Conservation (phyloP, 1,140 invertebrate genomes). For the Neodiprion virginianus region DNA sequence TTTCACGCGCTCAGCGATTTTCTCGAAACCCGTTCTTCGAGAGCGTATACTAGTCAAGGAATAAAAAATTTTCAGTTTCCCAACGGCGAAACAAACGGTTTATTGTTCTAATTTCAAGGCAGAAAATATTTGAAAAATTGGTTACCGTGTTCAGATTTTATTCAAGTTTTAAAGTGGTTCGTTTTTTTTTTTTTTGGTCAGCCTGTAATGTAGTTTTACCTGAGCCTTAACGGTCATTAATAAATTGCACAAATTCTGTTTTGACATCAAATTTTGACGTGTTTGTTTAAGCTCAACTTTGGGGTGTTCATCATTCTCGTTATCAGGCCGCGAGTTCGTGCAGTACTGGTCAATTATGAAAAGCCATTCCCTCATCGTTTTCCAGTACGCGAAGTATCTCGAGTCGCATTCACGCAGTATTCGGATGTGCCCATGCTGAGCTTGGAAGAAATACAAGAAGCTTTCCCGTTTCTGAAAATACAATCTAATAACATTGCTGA, state of each 20-base stretch:
- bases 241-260: neutral
- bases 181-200: too few relatives aligned
- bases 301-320: conserved; percentile 32
- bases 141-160: too few relatives aligned
- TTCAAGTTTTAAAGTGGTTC: too few relatives aligned
- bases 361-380: conserved; percentile 20
- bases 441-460: conserved; percentile 6
- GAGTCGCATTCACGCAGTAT: conserved; percentile 8
- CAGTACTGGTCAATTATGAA: conserved; percentile 22
- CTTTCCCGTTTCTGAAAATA: neutral
- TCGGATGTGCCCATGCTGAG: neutral
- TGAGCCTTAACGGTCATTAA: neutral
- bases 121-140: too few relatives aligned
- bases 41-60: too few relatives aligned
- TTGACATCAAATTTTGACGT: neutral
- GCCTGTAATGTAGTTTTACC: too few relatives aligned
- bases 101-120: too few relatives aligned
- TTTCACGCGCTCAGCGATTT: too few relatives aligned
- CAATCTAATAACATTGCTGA: neutral
- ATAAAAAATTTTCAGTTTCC: too few relatives aligned
- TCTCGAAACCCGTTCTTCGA: too few relatives aligned
- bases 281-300: conserved; percentile 29
- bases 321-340: conserved; percentile 29
- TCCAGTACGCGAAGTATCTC: conserved; percentile 7
- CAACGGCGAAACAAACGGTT: too few relatives aligned